Percentiles rank a stretch among this genome's conserved stretches.
These are phyloP conservation scores for Oryzaephilus surinamensis DNA, from an alignment of 1,140 invertebrate genomes.

Conservation along the genomic window DNA sequence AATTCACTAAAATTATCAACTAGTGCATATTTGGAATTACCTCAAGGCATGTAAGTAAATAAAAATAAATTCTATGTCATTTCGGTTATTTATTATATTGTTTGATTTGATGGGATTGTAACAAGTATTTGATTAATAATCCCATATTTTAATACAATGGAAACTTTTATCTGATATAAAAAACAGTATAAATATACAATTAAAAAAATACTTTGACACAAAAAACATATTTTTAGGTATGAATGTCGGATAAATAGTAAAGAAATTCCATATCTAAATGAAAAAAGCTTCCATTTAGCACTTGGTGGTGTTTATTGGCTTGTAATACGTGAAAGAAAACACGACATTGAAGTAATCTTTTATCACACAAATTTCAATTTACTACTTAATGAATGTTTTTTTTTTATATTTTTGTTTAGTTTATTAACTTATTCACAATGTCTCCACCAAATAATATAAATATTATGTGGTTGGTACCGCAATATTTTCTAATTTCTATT, in stretches of 20 bases:
- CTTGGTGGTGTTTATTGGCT: constrained; percentile 32
- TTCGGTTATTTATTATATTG: too few relatives aligned
- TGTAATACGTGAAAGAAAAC: constrained; percentile 23
- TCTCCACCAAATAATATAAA: constrained; percentile 60
- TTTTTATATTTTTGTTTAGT: too few relatives aligned
- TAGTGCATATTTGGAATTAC: constrained; percentile 32
- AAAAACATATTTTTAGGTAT: constrained; percentile 19
- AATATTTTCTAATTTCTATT: constrained; percentile 76
- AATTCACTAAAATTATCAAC: constrained; percentile 10
- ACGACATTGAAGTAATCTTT: constrained; percentile 20
- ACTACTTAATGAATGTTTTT: too few relatives aligned
- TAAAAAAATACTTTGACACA: background rate
- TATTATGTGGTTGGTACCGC: constrained; percentile 77
- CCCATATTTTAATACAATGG: background rate
- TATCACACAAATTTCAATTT: background rate
- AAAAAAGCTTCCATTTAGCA: constrained; percentile 22
- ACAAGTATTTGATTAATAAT: background rate
- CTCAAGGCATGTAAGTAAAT: constrained; percentile 30
- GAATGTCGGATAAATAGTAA: constrained; percentile 21
- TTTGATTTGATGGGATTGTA: background rate
- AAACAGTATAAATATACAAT: background rate
- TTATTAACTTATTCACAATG: constrained; percentile 36
- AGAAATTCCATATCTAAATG: constrained; percentile 11
- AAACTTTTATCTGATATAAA: background rate
- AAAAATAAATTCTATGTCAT: too few relatives aligned